These are phyloP conservation scores for Pycnomerus fuliginosus DNA, from an alignment of 2,888 invertebrate species.

Conservation along the genomic window DNA sequence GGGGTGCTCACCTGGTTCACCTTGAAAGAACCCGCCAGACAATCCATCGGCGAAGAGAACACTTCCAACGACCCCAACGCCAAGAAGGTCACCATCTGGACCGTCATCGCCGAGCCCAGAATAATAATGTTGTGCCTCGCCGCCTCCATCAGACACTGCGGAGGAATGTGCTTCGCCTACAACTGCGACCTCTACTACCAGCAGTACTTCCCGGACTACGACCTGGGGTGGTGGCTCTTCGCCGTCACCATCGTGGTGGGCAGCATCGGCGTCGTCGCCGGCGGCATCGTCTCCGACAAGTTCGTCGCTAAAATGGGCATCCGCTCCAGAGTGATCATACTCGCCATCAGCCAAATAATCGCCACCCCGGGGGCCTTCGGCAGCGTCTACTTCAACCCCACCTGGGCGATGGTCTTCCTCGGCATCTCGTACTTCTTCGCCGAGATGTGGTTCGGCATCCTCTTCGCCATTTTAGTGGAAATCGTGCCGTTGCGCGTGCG, in stretches of 20 bases:
- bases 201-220: slow-evolving; percentile 84
- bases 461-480: slow-evolving; percentile 87
- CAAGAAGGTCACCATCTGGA: slow-evolving; percentile 67
- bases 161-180: slow-evolving; percentile 89
- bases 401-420: slow-evolving; percentile 84
- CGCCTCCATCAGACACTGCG: slow-evolving; percentile 86
- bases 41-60: slow-evolving; percentile 67
- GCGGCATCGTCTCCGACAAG: slow-evolving; percentile 79
- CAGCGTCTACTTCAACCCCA: slow-evolving; percentile 77
- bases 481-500: slow-evolving; percentile 80
- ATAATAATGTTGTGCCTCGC: slow-evolving; percentile 78
- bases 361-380: slow-evolving; percentile 85
- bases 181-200: slow-evolving; percentile 88
- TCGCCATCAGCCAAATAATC: slow-evolving; percentile 80
- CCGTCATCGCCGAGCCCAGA: slow-evolving; percentile 74
- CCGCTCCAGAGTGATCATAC: slow-evolving; percentile 73
- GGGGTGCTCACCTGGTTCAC: slow-evolving; percentile 72
- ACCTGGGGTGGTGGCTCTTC: slow-evolving; percentile 88
- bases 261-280: slow-evolving; percentile 65
- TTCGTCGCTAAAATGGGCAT: slow-evolving; percentile 86
- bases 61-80: slow-evolving; percentile 40
- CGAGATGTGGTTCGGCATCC: slow-evolving; percentile 94
- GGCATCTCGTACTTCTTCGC: slow-evolving; percentile 89
- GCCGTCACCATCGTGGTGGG: slow-evolving; percentile 86
- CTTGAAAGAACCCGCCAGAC: slow-evolving; percentile 73